phyloP scores from a whole-genome alignment of 2,888 invertebrate genomes.

The Pollenia amentaria region DNA sequence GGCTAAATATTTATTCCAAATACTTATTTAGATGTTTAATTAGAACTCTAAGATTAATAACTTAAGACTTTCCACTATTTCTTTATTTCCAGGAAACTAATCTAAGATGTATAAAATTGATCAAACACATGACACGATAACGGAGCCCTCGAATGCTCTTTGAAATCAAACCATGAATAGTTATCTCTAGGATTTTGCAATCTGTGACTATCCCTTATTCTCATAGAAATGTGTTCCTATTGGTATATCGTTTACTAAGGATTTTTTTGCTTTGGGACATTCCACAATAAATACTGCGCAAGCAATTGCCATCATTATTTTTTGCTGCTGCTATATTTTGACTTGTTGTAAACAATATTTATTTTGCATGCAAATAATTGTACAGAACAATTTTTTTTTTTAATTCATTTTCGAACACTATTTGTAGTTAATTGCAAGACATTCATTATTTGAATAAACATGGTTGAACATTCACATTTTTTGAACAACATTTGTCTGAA shows the following conservation, averaged over 20 bases:
- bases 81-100: too few species aligned
- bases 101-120: too few species aligned
- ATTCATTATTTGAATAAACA: conserved; percentile 57
- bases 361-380: conserved; percentile 59
- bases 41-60: too few species aligned
- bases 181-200: neutral
- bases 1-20: too few species aligned
- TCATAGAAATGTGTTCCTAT: neutral
- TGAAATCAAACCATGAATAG: neutral
- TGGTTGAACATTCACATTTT: conserved; percentile 36
- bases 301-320: conserved; percentile 27
- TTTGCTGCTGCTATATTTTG: neutral
- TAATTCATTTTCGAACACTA: conserved; percentile 25
- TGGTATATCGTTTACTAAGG: conserved; percentile 22
- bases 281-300: conserved; percentile 33
- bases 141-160: too few species aligned
- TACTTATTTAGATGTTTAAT: too few species aligned
- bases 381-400: conserved; percentile 32
- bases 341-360: conserved; percentile 56
- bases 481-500: too few species aligned
- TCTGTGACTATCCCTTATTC: conserved; percentile 7
- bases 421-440: conserved; percentile 67
- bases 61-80: too few species aligned
- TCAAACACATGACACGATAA: too few species aligned
- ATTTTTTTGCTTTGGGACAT: neutral